Percentiles rank a stretch among this genome's conserved stretches.
These are phyloP conservation scores for Orthosia gracilis DNA, from an alignment of 2,888 invertebrate species.

Conservation along the genomic window DNA sequence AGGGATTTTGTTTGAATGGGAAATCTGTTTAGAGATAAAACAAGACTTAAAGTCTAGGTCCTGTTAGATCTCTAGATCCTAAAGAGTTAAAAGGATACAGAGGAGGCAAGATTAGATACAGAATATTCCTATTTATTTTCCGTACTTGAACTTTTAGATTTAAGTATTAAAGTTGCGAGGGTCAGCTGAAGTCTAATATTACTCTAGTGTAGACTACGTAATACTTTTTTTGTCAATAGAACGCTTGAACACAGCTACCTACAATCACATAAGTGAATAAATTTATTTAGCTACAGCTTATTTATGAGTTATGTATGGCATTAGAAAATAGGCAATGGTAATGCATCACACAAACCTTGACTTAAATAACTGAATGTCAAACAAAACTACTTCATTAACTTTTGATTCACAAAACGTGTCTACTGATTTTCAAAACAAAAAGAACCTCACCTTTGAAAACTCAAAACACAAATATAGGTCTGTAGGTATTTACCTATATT, in stretches of 20 bases:
- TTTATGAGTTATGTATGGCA: background rate
- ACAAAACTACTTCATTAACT: constrained; percentile 12
- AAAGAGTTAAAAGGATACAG: too few relatives aligned
- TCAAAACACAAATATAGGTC: background rate
- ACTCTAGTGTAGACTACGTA: too few relatives aligned
- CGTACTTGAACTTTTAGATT: background rate
- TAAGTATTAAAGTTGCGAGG: background rate
- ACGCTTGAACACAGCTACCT: background rate
- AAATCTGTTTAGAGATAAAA: background rate
- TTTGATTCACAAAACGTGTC: background rate
- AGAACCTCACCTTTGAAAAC: background rate
- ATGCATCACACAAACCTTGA: constrained; percentile 6
- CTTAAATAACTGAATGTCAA: constrained; percentile 5
- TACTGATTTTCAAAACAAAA: constrained; percentile 3
- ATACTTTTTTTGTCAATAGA: background rate
- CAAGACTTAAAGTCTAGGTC: background rate
- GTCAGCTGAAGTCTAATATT: background rate
- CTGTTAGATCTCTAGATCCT: too few relatives aligned
- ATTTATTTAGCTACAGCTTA: background rate
- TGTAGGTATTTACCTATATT: background rate
- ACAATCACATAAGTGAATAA: background rate
- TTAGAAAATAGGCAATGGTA: background rate
- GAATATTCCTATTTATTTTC: too few relatives aligned
- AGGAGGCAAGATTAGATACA: background rate
- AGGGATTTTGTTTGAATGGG: too few relatives aligned